Percentiles rank a stretch among this genome's conserved stretches.
phyloP scores from a whole-genome alignment of 2,888 invertebrate species.

The Phalera bucephala region DNA sequence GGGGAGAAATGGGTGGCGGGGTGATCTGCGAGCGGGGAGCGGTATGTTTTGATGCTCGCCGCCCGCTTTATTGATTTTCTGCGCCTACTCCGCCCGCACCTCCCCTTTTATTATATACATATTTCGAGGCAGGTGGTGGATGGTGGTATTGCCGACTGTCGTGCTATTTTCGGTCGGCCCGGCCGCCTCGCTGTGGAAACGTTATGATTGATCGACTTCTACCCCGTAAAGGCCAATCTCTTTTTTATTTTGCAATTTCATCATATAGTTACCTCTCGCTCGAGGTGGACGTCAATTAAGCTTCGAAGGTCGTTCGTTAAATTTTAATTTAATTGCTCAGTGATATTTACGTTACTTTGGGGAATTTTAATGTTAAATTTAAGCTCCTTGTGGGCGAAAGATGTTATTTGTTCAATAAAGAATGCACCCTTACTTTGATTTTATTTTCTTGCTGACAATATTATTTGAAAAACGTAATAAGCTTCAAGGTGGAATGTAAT shows the following conservation, averaged over 20 bases:
- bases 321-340: conserved; percentile 9
- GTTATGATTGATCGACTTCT: conserved; percentile 65
- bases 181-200: conserved; percentile 53
- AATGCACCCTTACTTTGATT: background rate
- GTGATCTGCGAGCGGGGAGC: conserved; percentile 44
- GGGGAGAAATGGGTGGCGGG: conserved; percentile 41
- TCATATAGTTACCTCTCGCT: conserved; percentile 18
- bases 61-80: conserved; percentile 81
- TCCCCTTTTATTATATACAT: conserved; percentile 72
- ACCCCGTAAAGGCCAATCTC: conserved; percentile 38
- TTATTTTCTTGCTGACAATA: conserved; percentile 1
- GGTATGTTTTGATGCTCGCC: conserved; percentile 79
- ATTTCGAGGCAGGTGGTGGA: conserved; percentile 55
- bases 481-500: conserved; percentile 21
- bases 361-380: conserved; percentile 2
- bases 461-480: conserved; percentile 11
- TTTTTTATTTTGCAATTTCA: conserved; percentile 41
- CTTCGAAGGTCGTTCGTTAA: conserved; percentile 21
- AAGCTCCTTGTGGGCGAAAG: background rate
- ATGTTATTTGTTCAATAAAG: background rate
- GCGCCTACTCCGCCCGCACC: conserved; percentile 52
- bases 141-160: conserved; percentile 54
- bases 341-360: conserved; percentile 4
- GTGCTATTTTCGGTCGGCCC: conserved; percentile 74
- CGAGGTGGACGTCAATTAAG: conserved; percentile 12